Evolutionary conservation across 2,113 vertebrate species (phyloP).

Genomic region (Anoura caudifer): DNA sequence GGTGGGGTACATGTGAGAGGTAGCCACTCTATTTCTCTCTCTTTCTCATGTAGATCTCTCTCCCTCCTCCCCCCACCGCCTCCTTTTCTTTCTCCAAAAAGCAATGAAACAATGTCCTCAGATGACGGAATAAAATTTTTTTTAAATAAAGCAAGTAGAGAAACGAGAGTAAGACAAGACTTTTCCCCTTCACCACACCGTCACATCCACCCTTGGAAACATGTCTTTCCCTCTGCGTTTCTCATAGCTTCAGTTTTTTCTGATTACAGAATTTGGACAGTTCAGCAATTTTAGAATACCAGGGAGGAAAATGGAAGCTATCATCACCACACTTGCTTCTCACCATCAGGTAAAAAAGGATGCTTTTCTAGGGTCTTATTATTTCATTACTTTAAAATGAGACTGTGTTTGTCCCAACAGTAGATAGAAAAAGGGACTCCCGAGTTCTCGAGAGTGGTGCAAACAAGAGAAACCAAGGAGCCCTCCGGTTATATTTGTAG

Average conservation of each 20-base stretch:
- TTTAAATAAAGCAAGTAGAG: background rate
- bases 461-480: background rate
- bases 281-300: background rate
- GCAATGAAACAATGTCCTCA: too few relatives aligned
- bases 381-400: background rate
- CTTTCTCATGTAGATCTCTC: too few relatives aligned
- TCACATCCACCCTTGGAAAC: background rate
- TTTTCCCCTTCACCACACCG: too few relatives aligned
- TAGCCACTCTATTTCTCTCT: too few relatives aligned
- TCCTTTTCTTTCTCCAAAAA: too few relatives aligned
- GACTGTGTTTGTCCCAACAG: background rate
- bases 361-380: background rate
- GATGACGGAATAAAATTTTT: too few relatives aligned
- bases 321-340: too few relatives aligned
- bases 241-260: background rate
- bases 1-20: too few relatives aligned
- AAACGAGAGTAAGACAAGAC: background rate
- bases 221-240: background rate
- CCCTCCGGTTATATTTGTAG: background rate
- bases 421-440: background rate
- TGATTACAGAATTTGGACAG: background rate
- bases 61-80: too few relatives aligned
- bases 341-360: background rate
- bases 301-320: background rate
- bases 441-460: accelerated